phyloP scores from a whole-genome alignment of 2,888 invertebrate species.

The Biston stratarius region DNA sequence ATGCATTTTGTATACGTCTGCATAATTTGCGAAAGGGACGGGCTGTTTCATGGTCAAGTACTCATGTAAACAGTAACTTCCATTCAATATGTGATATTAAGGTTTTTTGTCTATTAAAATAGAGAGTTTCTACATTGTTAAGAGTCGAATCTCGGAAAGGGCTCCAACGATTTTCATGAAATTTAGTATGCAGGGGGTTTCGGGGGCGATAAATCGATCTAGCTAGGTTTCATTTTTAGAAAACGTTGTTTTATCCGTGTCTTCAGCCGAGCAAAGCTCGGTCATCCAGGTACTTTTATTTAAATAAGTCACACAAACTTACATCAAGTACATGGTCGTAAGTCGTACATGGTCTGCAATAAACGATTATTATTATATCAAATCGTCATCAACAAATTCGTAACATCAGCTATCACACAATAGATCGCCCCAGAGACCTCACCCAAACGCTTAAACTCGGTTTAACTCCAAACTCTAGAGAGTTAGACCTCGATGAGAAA shows the following conservation, averaged over 20 bases:
- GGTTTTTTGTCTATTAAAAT: constrained; percentile 22
- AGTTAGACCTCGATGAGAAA: constrained; percentile 14
- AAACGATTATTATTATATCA: background rate
- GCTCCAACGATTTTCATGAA: no score
- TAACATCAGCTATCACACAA: background rate
- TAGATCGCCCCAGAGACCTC: constrained; percentile 6
- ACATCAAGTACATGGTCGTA: no score
- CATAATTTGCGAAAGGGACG: constrained; percentile 41
- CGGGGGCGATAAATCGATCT: no score
- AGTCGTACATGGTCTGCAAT: no score
- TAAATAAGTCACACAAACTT: no score
- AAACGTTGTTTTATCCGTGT: no score
- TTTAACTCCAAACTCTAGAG: constrained; percentile 5
- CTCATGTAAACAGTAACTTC: constrained; percentile 19
- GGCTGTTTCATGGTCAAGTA: constrained; percentile 25
- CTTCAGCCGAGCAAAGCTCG: no score
- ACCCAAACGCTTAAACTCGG: constrained; percentile 6
- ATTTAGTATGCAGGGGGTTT: no score
- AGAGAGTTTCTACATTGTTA: constrained; percentile 10
- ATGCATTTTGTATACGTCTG: constrained; percentile 43
- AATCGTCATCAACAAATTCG: background rate
- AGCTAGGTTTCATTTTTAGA: no score
- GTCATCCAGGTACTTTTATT: no score
- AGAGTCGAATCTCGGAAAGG: no score
- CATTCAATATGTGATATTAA: constrained; percentile 32